Percentiles rank a stretch among this genome's conserved stretches.
phyloP scores from a whole-genome alignment of 2,888 invertebrate genomes.

The Cryptocephalus moraei region DNA sequence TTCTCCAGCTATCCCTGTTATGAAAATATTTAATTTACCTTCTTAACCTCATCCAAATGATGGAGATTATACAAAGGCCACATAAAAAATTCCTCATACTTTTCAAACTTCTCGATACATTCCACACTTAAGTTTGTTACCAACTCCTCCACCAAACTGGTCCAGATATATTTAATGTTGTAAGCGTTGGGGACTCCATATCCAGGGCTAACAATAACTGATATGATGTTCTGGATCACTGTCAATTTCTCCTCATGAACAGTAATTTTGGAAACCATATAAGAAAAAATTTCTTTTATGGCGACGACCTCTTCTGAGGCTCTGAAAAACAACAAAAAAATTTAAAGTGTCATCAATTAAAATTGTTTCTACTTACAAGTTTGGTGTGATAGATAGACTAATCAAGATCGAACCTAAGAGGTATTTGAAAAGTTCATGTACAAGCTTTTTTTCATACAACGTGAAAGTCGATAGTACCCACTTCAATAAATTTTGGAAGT shows the following conservation, averaged over 20 bases:
- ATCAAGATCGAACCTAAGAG: constrained; percentile 8
- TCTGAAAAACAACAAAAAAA: not conserved
- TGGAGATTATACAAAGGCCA: constrained; percentile 21
- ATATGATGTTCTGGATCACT: constrained; percentile 9
- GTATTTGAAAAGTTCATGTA: constrained; percentile 4
- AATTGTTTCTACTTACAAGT: constrained; percentile 6
- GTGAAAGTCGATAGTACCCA: constrained; percentile 7
- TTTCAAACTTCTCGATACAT: constrained; percentile 9
- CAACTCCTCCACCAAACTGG: constrained; percentile 10
- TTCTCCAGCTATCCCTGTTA: too few relatives aligned
- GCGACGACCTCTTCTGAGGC: not conserved
- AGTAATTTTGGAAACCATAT: constrained; percentile 9
- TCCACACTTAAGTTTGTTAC: constrained; percentile 8
- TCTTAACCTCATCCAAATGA: constrained; percentile 11
- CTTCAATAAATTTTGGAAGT: too few relatives aligned
- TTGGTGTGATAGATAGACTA: constrained; percentile 6
- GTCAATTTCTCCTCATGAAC: constrained; percentile 9
- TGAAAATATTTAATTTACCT: constrained; percentile 10
- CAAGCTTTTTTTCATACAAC: constrained; percentile 6
- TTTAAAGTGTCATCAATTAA: not conserved
- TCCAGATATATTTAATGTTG: constrained; percentile 16
- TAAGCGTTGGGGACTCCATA: not conserved
- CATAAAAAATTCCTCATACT: constrained; percentile 14
- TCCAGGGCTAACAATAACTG: constrained; percentile 7
- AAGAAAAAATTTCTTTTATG: constrained; percentile 7